These are phyloP conservation scores for Latrodectus geometricus DNA, from an alignment of 1,140 invertebrate species.

Conservation along the genomic window DNA sequence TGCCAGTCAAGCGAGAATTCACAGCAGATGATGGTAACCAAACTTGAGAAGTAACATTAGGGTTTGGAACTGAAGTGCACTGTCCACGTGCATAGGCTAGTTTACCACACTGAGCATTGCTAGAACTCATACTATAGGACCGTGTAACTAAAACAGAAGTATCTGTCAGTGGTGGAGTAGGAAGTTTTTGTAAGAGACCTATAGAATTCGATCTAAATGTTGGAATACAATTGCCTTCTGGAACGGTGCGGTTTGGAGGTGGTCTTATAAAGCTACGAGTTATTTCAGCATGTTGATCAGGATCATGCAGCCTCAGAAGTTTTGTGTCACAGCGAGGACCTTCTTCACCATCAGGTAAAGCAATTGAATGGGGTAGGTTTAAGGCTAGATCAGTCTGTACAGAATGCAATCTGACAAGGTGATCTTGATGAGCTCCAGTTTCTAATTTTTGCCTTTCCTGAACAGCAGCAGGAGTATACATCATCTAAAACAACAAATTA, in stretches of 20 bases:
- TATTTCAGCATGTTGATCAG: constrained; percentile 77
- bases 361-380: constrained; percentile 77
- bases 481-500: constrained; percentile 71
- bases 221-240: constrained; percentile 77
- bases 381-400: constrained; percentile 76
- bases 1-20: constrained; percentile 39
- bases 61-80: constrained; percentile 5
- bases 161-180: constrained; percentile 39
- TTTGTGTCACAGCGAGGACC: constrained; percentile 75
- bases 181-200: constrained; percentile 67
- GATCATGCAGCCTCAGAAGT: constrained; percentile 75
- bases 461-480: constrained; percentile 70
- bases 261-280: constrained; percentile 79
- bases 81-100: constrained; percentile 9
- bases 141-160: constrained; percentile 63
- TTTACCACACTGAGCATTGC: constrained; percentile 24
- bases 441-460: constrained; percentile 74
- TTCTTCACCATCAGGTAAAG: constrained; percentile 79
- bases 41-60: constrained; percentile 28
- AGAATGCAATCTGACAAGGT: constrained; percentile 73
- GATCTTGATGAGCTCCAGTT: constrained; percentile 72
- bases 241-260: constrained; percentile 79
- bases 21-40: constrained; percentile 38
- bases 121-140: constrained; percentile 62
- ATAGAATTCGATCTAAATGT: constrained; percentile 76